Evolutionary conservation across 2,888 invertebrate species (phyloP).

Genomic region (Proisotoma minuta): DNA sequence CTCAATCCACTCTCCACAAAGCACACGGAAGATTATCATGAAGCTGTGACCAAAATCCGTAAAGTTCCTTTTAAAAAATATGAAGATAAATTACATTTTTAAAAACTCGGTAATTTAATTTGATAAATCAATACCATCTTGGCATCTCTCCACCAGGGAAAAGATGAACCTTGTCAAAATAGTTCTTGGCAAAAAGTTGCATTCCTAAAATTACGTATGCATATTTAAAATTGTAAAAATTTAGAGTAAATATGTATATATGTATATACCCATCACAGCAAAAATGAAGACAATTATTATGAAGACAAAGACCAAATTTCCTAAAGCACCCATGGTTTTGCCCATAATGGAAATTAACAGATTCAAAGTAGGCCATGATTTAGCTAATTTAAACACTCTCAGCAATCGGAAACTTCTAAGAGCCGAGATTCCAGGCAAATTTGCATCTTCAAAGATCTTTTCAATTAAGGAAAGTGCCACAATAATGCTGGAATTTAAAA

Average conservation of each 20-base stretch:
- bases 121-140: too few relatives aligned
- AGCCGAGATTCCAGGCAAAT: constrained; percentile 37
- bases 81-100: too few relatives aligned
- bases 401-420: constrained; percentile 95
- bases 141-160: constrained; percentile 83
- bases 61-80: too few relatives aligned
- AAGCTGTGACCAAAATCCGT: constrained; percentile 96
- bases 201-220: too few relatives aligned
- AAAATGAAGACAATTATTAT: constrained; percentile 99
- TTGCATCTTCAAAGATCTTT: constrained; percentile 48
- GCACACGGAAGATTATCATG: constrained; percentile 97
- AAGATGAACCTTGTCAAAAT: constrained; percentile 72
- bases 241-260: too few relatives aligned
- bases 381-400: constrained; percentile 95
- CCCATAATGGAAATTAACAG: constrained; percentile 97
- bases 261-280: constrained; percentile 99
- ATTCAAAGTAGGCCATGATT: constrained; percentile 98
- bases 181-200: constrained; percentile 95
- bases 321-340: constrained; percentile 96
- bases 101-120: too few relatives aligned
- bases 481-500: constrained; percentile 78
- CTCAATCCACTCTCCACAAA: constrained; percentile 99
- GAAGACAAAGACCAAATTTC: constrained; percentile 95
- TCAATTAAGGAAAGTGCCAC: constrained; percentile 92
- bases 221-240: too few relatives aligned